Evolutionary conservation across 53 echinoderm and acorn worm species (phyloP), one percentile per base, ranked within the genome.

Genomic region (Antedon mediterranea): DNA sequence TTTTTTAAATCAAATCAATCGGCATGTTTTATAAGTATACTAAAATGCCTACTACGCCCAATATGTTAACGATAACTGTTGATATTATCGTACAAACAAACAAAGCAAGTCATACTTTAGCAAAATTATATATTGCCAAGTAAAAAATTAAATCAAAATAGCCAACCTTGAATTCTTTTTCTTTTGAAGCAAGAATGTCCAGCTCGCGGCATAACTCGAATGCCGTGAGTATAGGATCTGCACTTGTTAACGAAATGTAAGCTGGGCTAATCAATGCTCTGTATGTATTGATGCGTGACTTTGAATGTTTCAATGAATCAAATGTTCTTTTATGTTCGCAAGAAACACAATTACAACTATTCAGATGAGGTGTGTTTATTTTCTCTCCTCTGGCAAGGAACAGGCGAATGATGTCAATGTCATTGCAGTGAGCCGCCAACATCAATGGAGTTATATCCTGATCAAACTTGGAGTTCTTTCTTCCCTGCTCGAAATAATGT

Each of bases 81-180:
- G n/a, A n/a, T n/a, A n/a, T n/a, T n/a, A n/a, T n/a, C n/a, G n/a
- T n/a, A n/a, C n/a, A n/a, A n/a, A n/a, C n/a, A n/a, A n/a, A n/a
- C n/a, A n/a, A n/a, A n/a, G n/a, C n/a, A n/a, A n/a, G n/a, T n/a
- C n/a, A n/a, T n/a, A n/a, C n/a, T n/a, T n/a, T n/a, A n/a, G n/a
- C n/a, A n/a, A n/a, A n/a, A n/a, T n/a, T n/a, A n/a, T n/a, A n/a
- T n/a, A n/a, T n/a, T n/a, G n/a, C n/a, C n/a, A n/a, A n/a, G n/a
- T n/a, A n/a, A n/a, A n/a, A n/a, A n/a, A 37, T 37, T 37, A 37
- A 11, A 37, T 4, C 37, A 37, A 37, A 37, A 37, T 6, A 37
- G 33, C 44, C 75, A 79, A 98, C 98, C 98, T 98, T 92, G 79
- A 98, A 98, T 34, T 98, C 98, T 72, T 98, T 98, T 32, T 98